Percentiles rank a stretch among this genome's conserved stretches.
phyloP scores from a whole-genome alignment of 2,113 vertebrate genomes.

The Leptodactylus fuscus region DNA sequence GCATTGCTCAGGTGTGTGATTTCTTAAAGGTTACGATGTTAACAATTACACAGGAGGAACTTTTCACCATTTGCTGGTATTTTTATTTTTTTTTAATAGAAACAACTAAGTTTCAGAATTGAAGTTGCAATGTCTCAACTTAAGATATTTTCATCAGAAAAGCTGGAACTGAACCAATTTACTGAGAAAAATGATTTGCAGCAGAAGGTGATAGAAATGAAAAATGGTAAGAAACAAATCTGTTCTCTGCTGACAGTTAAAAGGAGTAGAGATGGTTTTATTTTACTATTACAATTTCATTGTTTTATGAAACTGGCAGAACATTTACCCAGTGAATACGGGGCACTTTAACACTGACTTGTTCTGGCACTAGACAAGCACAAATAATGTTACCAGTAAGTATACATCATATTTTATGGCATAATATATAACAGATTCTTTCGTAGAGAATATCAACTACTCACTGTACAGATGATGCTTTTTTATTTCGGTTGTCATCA shows the following conservation, averaged over 20 bases:
- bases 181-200: slow-evolving; percentile 58
- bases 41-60: slow-evolving; percentile 55
- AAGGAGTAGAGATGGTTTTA: slow-evolving; percentile 54
- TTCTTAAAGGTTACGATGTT: slow-evolving; percentile 40
- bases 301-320: slow-evolving; percentile 44
- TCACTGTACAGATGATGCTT: neutral
- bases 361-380: neutral
- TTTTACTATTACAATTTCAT: slow-evolving; percentile 36
- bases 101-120: slow-evolving; percentile 51
- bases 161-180: slow-evolving; percentile 59
- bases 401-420: neutral
- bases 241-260: slow-evolving; percentile 51
- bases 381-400: slow-evolving; percentile 1
- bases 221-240: slow-evolving; percentile 59
- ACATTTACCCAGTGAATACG: slow-evolving; percentile 36
- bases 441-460: neutral
- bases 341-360: slow-evolving; percentile 23
- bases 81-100: slow-evolving; percentile 57
- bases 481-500: neutral
- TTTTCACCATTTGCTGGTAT: slow-evolving; percentile 46
- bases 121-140: slow-evolving; percentile 53
- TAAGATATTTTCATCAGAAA: slow-evolving; percentile 60
- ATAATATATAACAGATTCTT: neutral
- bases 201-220: slow-evolving; percentile 53
- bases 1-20: slow-evolving; percentile 34